Conservation (phyloP, 2,113 vertebrate genomes). For the Rhagologus leucostigma region DNA sequence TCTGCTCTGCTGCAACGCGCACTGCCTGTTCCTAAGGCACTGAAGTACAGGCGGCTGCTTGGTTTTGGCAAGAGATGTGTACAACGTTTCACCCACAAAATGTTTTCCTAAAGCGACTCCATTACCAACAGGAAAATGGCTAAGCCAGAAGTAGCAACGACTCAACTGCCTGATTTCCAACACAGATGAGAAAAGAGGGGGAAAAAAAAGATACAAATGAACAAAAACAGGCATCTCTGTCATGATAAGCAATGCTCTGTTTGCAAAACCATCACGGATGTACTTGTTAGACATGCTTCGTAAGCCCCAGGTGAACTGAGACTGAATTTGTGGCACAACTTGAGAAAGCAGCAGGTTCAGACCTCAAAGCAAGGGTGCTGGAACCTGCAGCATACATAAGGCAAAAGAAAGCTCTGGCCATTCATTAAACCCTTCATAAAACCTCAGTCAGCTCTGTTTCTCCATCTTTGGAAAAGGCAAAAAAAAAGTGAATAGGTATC, state of each 20-base stretch:
- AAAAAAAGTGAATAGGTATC: not conserved
- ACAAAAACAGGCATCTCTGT: not conserved
- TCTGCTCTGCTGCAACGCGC: not conserved
- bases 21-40: not conserved
- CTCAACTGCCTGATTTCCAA: not conserved
- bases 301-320: not conserved
- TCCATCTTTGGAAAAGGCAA: not conserved
- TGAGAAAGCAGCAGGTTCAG: not conserved
- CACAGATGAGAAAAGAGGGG: not conserved
- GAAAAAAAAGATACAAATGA: not conserved
- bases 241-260: not conserved
- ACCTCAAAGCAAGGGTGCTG: not conserved
- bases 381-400: not conserved
- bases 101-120: not conserved
- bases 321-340: not conserved
- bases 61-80: not conserved
- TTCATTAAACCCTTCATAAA: not conserved
- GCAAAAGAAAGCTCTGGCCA: not conserved
- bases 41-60: not conserved
- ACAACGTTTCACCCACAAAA: not conserved
- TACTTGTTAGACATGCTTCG: not conserved
- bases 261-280: not conserved
- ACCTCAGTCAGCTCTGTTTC: not conserved
- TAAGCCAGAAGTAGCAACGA: not conserved
- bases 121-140: not conserved